Base-by-base conservation (phyloP, 2,888 invertebrate species). In the Trissoscelio sp. region DNA sequence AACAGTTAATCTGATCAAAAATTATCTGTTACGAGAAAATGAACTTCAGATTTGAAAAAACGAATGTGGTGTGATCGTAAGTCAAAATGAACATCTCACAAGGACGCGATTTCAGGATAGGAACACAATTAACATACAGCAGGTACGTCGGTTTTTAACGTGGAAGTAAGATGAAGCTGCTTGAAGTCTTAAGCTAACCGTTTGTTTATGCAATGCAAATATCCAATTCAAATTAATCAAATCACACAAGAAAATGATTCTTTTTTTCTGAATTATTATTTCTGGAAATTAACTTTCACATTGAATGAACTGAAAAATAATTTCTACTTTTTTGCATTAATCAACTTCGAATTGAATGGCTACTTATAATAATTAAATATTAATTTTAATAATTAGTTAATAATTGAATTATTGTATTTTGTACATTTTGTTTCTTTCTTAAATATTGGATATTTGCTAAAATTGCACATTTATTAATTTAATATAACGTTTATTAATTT, bases 161-260 rank as follows among this genome's bases (percentile, higher is more conserved):
- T 83, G 82, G 79, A 82, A 72, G 85, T 83, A 83, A 83, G 84
- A 83, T 85, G 75, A 87, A 86, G 83, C 87, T 86, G 85, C 83
- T 83, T 84, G 84, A 82, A 85, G 83, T 84, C 81, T 84, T 83
- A 83, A 83, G 82, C 83, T 83, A 83, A 70, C 79, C 83, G 66
- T 82, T 79, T 84, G 22, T 74, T 64, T 67, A 60, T 67, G 69
- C 66, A 60, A 51, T 48, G 34, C 67, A 79, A 81, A 75, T 70
- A 79, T 70, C 69, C 69, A 83, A 74, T 79, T 20, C 11, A 5
- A n/a, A 1, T 24, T 24, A 14, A 42, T 14, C 14, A 12, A 3
- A 24, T 3, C 24, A 24, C 3, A 24, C 3, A 5, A 24, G 6
- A 24, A 24, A 24, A 24, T 24, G 24, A n/a, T n/a, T n/a, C n/a